phyloP scores from a whole-genome alignment of 2,888 invertebrate species.

The Electrophaes corylata region DNA sequence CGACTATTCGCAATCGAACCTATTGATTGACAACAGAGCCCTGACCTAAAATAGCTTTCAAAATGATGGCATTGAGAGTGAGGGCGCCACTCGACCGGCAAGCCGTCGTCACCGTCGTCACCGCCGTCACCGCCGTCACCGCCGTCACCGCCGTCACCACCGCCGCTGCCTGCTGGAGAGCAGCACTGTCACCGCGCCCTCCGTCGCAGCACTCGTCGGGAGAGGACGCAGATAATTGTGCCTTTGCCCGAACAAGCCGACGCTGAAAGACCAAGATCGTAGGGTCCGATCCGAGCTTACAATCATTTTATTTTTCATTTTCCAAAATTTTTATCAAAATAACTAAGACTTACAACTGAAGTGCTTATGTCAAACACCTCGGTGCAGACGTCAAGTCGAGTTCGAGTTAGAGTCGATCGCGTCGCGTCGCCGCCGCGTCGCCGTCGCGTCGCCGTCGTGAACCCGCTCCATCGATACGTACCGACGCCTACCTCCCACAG shows the following conservation, averaged over 20 bases:
- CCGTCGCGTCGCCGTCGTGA: background rate
- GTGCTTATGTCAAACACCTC: no score
- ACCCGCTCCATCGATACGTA: background rate
- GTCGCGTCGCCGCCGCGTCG: background rate
- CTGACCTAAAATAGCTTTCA: conserved; percentile 45
- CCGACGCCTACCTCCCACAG: background rate
- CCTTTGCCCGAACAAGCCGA: background rate
- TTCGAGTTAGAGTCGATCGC: no score
- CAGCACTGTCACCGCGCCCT: background rate
- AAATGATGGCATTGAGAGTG: conserved; percentile 45
- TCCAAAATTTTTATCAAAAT: no score
- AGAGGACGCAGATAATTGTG: background rate
- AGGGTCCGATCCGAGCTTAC: background rate
- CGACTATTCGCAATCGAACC: conserved; percentile 30
- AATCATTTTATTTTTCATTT: background rate
- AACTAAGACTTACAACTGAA: no score
- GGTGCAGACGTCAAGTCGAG: background rate
- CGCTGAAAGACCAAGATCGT: background rate
- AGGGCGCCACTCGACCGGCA: conserved; percentile 33
- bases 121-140: background rate
- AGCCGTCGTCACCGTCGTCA: conserved; percentile 2
- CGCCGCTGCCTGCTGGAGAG: background rate
- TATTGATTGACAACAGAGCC: conserved; percentile 41
- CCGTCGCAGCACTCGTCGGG: background rate
- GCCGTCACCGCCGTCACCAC: background rate